Conservation (phyloP, 2,888 invertebrate species). For the Polia nebulosa region DNA sequence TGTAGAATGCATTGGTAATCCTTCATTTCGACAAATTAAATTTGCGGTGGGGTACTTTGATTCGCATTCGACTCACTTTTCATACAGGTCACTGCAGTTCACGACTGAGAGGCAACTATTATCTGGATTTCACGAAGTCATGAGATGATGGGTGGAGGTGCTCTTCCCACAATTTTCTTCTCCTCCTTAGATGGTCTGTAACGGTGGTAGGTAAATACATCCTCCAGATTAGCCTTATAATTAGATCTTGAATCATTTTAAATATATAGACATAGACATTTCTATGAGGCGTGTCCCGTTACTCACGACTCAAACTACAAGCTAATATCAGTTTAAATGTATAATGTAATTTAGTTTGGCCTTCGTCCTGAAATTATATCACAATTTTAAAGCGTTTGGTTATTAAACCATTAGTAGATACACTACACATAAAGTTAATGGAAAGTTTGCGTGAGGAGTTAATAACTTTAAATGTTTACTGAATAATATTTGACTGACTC, state of each 20-base stretch:
- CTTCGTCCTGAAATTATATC: slow-evolving; percentile 7
- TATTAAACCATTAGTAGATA: slow-evolving; percentile 6
- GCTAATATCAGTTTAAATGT: slow-evolving; percentile 8
- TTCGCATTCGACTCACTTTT: neutral
- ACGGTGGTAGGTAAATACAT: neutral
- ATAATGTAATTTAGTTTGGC: neutral
- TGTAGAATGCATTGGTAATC: neutral
- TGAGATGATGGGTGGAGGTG: neutral
- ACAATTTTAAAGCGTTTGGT: slow-evolving; percentile 11
- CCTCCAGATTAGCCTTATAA: neutral
- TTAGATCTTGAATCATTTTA: neutral
- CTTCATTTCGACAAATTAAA: neutral
- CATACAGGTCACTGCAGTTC: neutral
- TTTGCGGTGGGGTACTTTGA: neutral
- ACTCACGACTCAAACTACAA: neutral
- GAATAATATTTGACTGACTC: neutral
- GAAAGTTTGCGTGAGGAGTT: slow-evolving; percentile 14
- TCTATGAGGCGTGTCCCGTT: neutral
- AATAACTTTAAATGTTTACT: slow-evolving; percentile 10
- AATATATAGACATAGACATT: too few relatives aligned
- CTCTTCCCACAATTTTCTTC: neutral
- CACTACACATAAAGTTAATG: neutral
- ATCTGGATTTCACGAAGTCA: neutral
- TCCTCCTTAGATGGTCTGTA: neutral
- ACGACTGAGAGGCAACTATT: neutral